A percentile compares a stretch with the other conserved stretches of the same genome.
Conservation (phyloP, 2,888 invertebrate species). For the Punctoribates punctum region DNA sequence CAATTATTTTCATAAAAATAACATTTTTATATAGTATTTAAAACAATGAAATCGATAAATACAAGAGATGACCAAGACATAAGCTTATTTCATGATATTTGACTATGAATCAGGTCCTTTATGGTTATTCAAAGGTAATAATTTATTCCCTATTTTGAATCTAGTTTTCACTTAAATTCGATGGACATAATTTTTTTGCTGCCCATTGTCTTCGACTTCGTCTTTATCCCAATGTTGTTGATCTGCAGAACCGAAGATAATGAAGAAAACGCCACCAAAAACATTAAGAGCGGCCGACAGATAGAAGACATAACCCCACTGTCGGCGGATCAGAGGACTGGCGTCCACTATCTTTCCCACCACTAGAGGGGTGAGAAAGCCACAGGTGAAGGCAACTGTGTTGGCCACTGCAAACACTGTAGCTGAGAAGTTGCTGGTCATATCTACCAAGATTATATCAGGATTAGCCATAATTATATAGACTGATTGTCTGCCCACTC, state of each 20-base stretch:
- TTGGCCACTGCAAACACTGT: conserved; percentile 37
- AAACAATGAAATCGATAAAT: too few species aligned
- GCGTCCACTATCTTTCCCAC: conserved; percentile 28
- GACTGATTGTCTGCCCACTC: too few species aligned
- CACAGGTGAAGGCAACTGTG: conserved; percentile 31
- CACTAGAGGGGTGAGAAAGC: conserved; percentile 26
- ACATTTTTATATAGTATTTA: too few species aligned
- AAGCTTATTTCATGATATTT: too few species aligned
- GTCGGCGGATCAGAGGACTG: neutral
- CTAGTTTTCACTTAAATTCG: too few species aligned
- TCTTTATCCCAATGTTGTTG: conserved; percentile 35
- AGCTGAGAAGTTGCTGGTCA: conserved; percentile 31
- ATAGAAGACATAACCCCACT: conserved; percentile 38
- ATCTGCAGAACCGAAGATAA: conserved; percentile 37
- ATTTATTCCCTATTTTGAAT: too few species aligned
- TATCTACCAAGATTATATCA: conserved; percentile 14
- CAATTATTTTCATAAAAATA: too few species aligned
- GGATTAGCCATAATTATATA: too few species aligned
- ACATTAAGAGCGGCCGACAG: conserved; percentile 33
- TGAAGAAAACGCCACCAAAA: conserved; percentile 24
- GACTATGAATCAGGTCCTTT: too few species aligned
- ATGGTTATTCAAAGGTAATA: too few species aligned
- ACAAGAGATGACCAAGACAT: too few species aligned
- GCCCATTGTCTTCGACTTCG: neutral
- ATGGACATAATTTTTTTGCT: too few species aligned